Base-by-base conservation (phyloP, 92 coral and sea anemone species). In the Epizoanthus stellaris region DNA sequence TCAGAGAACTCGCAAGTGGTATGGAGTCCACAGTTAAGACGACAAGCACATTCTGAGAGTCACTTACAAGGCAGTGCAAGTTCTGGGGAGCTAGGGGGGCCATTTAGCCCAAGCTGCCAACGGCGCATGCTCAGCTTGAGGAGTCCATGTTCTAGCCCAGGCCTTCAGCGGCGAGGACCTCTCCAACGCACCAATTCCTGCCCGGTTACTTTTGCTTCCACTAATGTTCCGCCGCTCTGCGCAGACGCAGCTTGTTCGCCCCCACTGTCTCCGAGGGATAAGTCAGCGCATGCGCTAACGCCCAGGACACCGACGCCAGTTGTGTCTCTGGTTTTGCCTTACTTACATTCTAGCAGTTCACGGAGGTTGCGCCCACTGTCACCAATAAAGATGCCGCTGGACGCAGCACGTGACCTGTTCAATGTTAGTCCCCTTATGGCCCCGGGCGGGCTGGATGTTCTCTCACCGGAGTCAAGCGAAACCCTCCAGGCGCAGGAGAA, bases 241-340 rank as follows among this genome's bases (percentile, higher is more conserved):
- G 3, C 15, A 9, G 34, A 11, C 3, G n/a, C 47, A 13, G 4
- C 58, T 4, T 21, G 72, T 17, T 40, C 39, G 61, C 40, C 53
- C 10, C 59, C 52, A 42, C 7, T 15, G 6, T 5, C 61, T 16
- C 6, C 61, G 6, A 79, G 30, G 23, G 14, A 43, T 17, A 61
- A 38, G 5, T 9, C 60, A 5, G 16, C 7, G 19, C n/a, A 39
- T 14, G 72, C 45, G 42, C 60, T 5, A 19, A 57, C 64, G 7
- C 58, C 11, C 3, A 63, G 83, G 67, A 79, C 83, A 17, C 83
- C 83, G n/a, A 79, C 83, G 6, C 83, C 83, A 20, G 61, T 64
- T 45, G 39, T 64, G 14, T 20, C 71, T 19, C 62, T 73, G 14
- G 30, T 36, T 19, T 63, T 79, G 52, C 72, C 83, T 57, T 30